Base-by-base conservation (phyloP, 2,113 vertebrate genomes). In the Hucho hucho region DNA sequence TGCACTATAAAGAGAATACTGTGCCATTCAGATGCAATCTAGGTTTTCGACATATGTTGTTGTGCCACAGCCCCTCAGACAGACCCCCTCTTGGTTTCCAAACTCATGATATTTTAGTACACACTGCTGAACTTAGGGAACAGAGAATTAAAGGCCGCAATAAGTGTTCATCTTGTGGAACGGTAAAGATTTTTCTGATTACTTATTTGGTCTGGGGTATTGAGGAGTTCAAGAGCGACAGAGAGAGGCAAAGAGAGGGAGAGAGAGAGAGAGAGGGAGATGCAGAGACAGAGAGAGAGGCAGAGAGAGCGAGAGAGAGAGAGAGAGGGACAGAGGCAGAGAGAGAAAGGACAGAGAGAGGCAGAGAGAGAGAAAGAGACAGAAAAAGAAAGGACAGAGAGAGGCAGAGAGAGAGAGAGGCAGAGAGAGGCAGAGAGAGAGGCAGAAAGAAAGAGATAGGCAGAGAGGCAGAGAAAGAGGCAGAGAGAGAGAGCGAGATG, bases 131-230 rank as follows among this genome's bases (percentile, higher is more conserved):
- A 58, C 18, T 16, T 22, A 22, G 14, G 74, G 59, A 12, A 18
- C 16, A 69, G 29, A 25, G 0, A 70, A 73, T 64, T 59, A 49
- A 29, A 70, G 9, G 24, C 58, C 22, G 58, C 37, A 37, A 32
- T 63, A 29, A 25, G 14, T 29, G 28, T 66, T 59, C 6, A n/a
- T 20, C 71, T 70, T 73, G n/a, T 56, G 49, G 47, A 72, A 64
- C 67, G 66, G 58, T 58, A 73, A 84, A 81, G 47, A 49, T 65
- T 81, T 88, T 73, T 79, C 65, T 7, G 32, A 32, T 32, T 5
- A 6, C 5, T 32, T 88, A 74, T 85, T 92, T 86, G 32, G 83
- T 89, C 87, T 65, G 67, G 63, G 82, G 84, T 92, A 89, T 86
- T 90, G 84, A n/a, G 88, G 77, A 77, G 77, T 73, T 68, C 37